Percentiles rank a stretch among this genome's conserved stretches.
Conservation (phyloP, 1,140 invertebrate genomes). For the Venturia canescens region DNA sequence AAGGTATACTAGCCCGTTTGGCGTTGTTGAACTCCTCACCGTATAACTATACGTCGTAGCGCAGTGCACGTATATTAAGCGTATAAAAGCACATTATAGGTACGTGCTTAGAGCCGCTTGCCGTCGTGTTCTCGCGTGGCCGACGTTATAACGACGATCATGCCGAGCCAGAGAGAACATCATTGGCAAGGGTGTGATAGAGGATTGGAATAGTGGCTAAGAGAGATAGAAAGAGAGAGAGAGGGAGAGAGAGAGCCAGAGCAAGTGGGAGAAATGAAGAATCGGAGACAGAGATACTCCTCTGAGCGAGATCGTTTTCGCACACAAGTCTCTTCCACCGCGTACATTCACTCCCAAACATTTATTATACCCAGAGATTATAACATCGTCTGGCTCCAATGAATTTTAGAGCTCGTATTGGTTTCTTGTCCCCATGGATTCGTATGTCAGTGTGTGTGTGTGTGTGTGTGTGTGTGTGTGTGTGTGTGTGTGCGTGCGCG, state of each 20-base stretch:
- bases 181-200: background rate
- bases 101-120: slow-evolving; percentile 37
- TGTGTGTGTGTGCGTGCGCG: too few relatives aligned
- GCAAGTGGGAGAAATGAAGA: background rate
- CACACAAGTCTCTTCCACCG: slow-evolving; percentile 34
- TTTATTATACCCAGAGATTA: slow-evolving; percentile 58
- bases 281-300: background rate
- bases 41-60: background rate
- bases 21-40: slow-evolving; percentile 1
- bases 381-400: slow-evolving; percentile 56
- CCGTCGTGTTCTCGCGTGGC: slow-evolving; percentile 27
- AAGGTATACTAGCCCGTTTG: slow-evolving; percentile 21
- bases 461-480: too few relatives aligned
- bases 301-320: background rate
- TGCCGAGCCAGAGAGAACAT: slow-evolving; percentile 10
- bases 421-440: background rate
- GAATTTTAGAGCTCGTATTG: slow-evolving; percentile 53
- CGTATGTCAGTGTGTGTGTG: background rate
- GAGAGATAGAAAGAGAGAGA: background rate
- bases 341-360: slow-evolving; percentile 53
- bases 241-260: background rate
- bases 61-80: slow-evolving; percentile 19
- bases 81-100: slow-evolving; percentile 34
- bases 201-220: background rate
- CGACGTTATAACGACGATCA: slow-evolving; percentile 34